Percentiles rank a stretch among this genome's conserved stretches.
phyloP scores from a whole-genome alignment of 2,888 invertebrate species.

The Netelia virgata region DNA sequence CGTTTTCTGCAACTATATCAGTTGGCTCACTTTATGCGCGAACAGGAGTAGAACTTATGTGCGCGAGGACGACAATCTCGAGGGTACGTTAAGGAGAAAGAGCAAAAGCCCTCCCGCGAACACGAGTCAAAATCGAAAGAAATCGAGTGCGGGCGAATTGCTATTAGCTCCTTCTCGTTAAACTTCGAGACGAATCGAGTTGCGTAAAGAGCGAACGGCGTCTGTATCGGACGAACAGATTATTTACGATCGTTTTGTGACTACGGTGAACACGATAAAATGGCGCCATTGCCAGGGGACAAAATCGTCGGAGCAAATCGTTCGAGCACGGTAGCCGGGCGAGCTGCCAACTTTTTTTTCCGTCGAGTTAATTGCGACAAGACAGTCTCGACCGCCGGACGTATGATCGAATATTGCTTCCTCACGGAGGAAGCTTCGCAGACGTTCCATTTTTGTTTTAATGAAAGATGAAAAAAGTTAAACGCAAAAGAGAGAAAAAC shows the following conservation, averaged over 20 bases:
- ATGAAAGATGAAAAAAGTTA: neutral
- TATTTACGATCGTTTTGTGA: conserved; percentile 67
- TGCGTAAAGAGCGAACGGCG: conserved; percentile 32
- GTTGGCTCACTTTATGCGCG: neutral
- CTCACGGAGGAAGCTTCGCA: conserved; percentile 37
- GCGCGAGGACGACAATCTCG: conserved; percentile 6
- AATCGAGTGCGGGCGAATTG: conserved; percentile 11
- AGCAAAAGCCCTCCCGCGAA: conserved; percentile 19
- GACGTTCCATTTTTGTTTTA: conserved; percentile 35
- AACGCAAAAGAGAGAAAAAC: neutral
- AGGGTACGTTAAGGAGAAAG: conserved; percentile 11
- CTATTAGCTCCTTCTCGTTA: conserved; percentile 51
- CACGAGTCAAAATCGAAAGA: neutral
- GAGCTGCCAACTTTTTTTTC: conserved; percentile 64
- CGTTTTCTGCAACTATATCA: conserved; percentile 36
- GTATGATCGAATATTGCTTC: conserved; percentile 51
- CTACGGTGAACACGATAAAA: conserved; percentile 59
- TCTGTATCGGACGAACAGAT: conserved; percentile 65
- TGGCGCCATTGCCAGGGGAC: conserved; percentile 54
- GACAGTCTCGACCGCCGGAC: conserved; percentile 53
- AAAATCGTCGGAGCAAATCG: conserved; percentile 49
- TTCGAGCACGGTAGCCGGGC: conserved; percentile 59
- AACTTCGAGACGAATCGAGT: conserved; percentile 54
- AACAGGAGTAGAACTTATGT: neutral
- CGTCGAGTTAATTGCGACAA: conserved; percentile 69